Base-by-base conservation (phyloP, 2,888 invertebrate genomes). In the Sarcophaga rosellei region DNA sequence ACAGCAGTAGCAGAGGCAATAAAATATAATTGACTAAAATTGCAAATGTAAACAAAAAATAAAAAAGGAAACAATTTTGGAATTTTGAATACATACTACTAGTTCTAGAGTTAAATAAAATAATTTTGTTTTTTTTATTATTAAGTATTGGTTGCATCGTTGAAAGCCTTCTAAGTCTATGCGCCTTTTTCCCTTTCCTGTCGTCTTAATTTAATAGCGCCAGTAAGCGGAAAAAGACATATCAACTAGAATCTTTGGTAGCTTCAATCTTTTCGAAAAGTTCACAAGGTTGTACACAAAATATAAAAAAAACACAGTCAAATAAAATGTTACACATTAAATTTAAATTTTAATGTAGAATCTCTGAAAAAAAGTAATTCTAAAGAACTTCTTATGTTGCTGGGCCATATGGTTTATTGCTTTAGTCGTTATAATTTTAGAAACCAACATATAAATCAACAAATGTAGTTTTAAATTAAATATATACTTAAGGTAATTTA, bases 221-320 rank as follows among this genome's bases (percentile, higher is more conserved):
- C 93, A 93, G 93, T 93, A 93, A 93, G 93, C 93, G 93, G 93
- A 93, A 93, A 93, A 93, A 93, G 93, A 93, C 93, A 93, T 92
- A 93, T 93, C 92, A 91, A 93, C 93, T 90, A 91, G 92, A 93
- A 92, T 90, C 83, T 72, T 70, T 70, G 12, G 15, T 57, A 76
- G 44, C 44, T 53, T 25, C 61, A 45, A 66, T 70, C 63, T 4
- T 66, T 61, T 20, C 17, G 23, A 44, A 4, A 53, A 72, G 80
- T 83, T 84, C 69, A 84, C 70, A 86, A 57, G 74, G 59, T 81
- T 74, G 68, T 10, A 77, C 44, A 20, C 82, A 82, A 57, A 57
- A 17, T 35, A 35, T 35, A 35, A 35, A 35, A 10, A 35, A 35
- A 35, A 35, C 35, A 35, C 35, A 35, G 1, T 35, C 35, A 35